These are phyloP conservation scores for Zele albiditarsus DNA, from an alignment of 2,888 invertebrate genomes.

Conservation along the genomic window DNA sequence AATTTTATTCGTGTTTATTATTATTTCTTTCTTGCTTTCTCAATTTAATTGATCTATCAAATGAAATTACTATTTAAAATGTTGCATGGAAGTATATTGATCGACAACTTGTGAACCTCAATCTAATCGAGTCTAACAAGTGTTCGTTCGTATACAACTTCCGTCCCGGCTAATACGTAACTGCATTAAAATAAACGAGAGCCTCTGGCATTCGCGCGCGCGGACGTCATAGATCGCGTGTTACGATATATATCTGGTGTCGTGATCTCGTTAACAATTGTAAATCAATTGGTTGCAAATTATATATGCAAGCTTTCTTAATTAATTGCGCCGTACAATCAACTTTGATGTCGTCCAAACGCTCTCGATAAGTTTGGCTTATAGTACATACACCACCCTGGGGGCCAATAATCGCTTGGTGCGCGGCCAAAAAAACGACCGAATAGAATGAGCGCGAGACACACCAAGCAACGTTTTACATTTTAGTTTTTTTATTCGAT, in stretches of 20 bases:
- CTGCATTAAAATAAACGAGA: slow-evolving; percentile 51
- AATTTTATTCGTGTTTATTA: too few species aligned
- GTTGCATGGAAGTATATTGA: background rate
- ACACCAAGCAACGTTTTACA: background rate
- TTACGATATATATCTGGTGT: slow-evolving; percentile 39
- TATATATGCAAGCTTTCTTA: slow-evolving; percentile 7
- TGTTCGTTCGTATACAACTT: slow-evolving; percentile 16
- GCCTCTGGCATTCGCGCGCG: slow-evolving; percentile 51
- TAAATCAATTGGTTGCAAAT: slow-evolving; percentile 6
- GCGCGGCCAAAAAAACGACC: slow-evolving; percentile 37
- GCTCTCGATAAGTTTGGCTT: slow-evolving; percentile 29
- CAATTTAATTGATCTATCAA: too few species aligned
- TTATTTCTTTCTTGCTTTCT: too few species aligned
- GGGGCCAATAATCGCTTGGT: slow-evolving; percentile 47
- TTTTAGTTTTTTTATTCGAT: slow-evolving; percentile 2
- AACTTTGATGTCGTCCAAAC: slow-evolving; percentile 37
- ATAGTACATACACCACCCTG: background rate
- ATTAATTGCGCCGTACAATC: slow-evolving; percentile 31
- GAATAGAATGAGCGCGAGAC: background rate
- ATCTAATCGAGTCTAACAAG: slow-evolving; percentile 15
- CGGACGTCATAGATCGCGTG: slow-evolving; percentile 34
- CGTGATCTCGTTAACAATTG: slow-evolving; percentile 11
- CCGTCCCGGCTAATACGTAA: slow-evolving; percentile 46
- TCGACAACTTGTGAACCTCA: slow-evolving; percentile 6
- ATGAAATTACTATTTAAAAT: background rate